Percentiles rank a stretch among this genome's conserved stretches.
Evolutionary conservation across 1,140 invertebrate genomes (phyloP).

Genomic region (Leptinotarsa lineolata): DNA sequence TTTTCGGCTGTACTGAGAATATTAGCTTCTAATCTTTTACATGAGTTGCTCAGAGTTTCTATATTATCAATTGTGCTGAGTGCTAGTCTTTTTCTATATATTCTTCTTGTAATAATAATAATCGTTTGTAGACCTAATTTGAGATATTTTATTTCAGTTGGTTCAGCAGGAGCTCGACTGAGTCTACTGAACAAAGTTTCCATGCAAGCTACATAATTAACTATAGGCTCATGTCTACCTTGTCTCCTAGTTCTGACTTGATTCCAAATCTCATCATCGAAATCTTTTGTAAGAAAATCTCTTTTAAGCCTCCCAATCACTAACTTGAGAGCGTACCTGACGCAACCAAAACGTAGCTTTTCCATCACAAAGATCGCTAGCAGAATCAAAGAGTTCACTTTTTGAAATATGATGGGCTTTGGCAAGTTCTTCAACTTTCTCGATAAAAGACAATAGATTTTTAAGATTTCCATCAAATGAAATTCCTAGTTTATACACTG

Average conservation of each 20-base stretch:
- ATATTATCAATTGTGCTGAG: neutral
- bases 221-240: neutral
- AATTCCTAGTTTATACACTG: neutral
- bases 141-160: neutral
- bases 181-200: neutral
- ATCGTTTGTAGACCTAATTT: neutral
- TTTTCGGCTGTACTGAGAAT: neutral
- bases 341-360: constrained; percentile 50
- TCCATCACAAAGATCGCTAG: constrained; percentile 21
- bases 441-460: neutral
- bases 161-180: neutral
- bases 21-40: constrained; percentile 4
- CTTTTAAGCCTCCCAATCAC: neutral
- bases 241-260: constrained; percentile 1
- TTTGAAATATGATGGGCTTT: neutral
- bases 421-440: neutral
- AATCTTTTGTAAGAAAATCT: constrained; percentile 5
- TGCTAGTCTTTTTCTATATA: neutral
- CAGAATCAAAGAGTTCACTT: neutral
- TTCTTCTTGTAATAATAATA: no score
- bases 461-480: neutral
- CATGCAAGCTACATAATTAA: constrained; percentile 10
- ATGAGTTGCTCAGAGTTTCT: neutral
- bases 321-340: constrained; percentile 25
- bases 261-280: constrained; percentile 8